Base-by-base conservation (phyloP, 1,140 invertebrate genomes). In the Philotrypesis tridentata region DNA sequence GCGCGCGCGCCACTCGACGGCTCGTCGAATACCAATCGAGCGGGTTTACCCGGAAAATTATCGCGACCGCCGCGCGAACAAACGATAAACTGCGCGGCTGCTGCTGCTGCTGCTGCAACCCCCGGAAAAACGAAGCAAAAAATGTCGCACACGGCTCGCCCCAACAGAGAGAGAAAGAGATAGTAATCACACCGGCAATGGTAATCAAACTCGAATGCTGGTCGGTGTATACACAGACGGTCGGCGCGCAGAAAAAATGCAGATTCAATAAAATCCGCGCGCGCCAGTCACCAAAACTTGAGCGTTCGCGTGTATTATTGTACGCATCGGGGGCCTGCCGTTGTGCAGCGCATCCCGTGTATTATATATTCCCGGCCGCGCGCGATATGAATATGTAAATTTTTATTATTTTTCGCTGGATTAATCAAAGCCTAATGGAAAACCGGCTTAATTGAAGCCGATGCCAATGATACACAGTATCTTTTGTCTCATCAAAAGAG, bases 361-460 rank as follows among this genome's bases (percentile, higher is more conserved):
- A 68, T 70, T 60, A n/a, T n/a, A n/a, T n/a, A n/a, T n/a, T n/a
- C n/a, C n/a, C n/a, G n/a, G n/a, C n/a, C 71, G 2, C n/a, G 11
- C 55, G n/a, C 55, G 73, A n/a, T 55, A 76, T 73, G 55, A 77
- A 67, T 70, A 76, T 80, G 55, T 21, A 37, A 76, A 40, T 70
- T 61, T 76, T 60, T 33, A 76, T 31, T 61, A 61, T 60, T 76
- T 55, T 61, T n/a, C 33, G 29, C n/a, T 60, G 17, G 73, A 76
- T 76, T 76, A 60, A 33, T 55, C 14, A 63, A 76, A 63, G 17
- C 25, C 29, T 76, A 33, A 76, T 31, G 29, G 17, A 70, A 70
- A 83, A 71, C 78, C 79, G 72, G 3, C 8, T 7, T 48, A 40
- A 79, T 70, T 25, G 55, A 83, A 78, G 73, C 31, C 14, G 21